Evolutionary conservation across 1,140 invertebrate species (phyloP).

Genomic region (Limonius californicus): DNA sequence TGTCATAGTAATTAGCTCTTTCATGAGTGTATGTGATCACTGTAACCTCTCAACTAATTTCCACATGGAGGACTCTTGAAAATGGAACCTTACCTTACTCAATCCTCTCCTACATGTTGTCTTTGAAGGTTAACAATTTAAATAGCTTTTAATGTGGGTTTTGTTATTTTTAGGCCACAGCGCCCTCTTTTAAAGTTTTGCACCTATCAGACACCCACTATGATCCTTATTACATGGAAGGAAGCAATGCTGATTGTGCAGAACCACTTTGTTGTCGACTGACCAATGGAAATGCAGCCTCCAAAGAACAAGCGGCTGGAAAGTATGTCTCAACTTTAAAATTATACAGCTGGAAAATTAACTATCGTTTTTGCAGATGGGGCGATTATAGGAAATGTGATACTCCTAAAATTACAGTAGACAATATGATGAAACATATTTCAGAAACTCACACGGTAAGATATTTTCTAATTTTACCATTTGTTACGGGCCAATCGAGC

Average conservation of each 20-base stretch:
- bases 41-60: no score
- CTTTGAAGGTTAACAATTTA: no score
- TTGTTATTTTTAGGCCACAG: constrained; percentile 58
- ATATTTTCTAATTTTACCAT: no score
- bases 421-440: constrained; percentile 87
- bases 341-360: neutral
- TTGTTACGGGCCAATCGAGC: no score
- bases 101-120: no score
- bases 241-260: constrained; percentile 83
- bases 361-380: constrained; percentile 59
- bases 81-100: no score
- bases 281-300: constrained; percentile 70
- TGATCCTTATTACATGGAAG: constrained; percentile 88
- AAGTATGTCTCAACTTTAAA: constrained; percentile 36
- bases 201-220: constrained; percentile 93
- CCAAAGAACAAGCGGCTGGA: constrained; percentile 74
- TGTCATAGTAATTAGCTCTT: no score
- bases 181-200: constrained; percentile 82
- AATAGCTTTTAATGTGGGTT: no score
- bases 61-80: no score
- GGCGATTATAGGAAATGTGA: constrained; percentile 91
- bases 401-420: constrained; percentile 85
- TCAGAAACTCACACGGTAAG: constrained; percentile 74
- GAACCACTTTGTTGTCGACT: constrained; percentile 85
- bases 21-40: no score